Evolutionary conservation across 2,888 invertebrate species (phyloP), one percentile per base, ranked within the genome.

Genomic region (Cotesia congregata): DNA sequence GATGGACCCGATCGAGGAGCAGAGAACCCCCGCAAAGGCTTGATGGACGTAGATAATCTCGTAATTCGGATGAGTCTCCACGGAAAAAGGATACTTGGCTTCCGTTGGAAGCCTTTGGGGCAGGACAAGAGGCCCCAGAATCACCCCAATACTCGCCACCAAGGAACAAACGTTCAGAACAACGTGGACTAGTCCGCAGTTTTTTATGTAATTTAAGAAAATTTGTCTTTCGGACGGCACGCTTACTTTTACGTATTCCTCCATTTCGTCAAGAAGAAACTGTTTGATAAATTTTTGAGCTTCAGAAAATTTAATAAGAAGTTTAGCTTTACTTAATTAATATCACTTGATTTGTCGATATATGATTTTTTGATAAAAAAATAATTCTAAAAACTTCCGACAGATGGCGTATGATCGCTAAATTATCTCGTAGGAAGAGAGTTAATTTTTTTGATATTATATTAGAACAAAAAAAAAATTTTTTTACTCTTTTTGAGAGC

Each of bases 31-130:
- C 9, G 67, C 77, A 0, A 82, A 39, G 15, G 80, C 78, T 74
- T 84, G 84, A 64, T 82, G 80, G 5, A 81, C 3, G 70, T 83
- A 85, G n/a, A 82, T 64, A 1, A 82, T 65, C 41, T 78, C 79
- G 17, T 40, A 75, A 0, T 78, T 6, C 15, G 79, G 79, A 73
- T 70, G 74, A 15, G 76, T n/a, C 0, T 82, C 72, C 6, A 72
- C 60, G 0, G 80, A 0, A 78, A 84, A 84, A n/a, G 83, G 87
- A 78, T 86, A 87, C 64, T 81, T 79, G 0, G 83, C 79, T n/a
- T 82, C 78, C 0, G 82, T 80, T 6, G 87, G 87, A n/a, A 87
- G 80, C 0, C 79, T 17, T 65, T 79, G 76, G 1, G 72, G 15
- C 17, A 76, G 62, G 17, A 80, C 9, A 5, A 83, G 62, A 60